Evolutionary conservation across 2,797 vertebrate genomes (phyloP).

Genomic region (Enteromius argenteus): DNA sequence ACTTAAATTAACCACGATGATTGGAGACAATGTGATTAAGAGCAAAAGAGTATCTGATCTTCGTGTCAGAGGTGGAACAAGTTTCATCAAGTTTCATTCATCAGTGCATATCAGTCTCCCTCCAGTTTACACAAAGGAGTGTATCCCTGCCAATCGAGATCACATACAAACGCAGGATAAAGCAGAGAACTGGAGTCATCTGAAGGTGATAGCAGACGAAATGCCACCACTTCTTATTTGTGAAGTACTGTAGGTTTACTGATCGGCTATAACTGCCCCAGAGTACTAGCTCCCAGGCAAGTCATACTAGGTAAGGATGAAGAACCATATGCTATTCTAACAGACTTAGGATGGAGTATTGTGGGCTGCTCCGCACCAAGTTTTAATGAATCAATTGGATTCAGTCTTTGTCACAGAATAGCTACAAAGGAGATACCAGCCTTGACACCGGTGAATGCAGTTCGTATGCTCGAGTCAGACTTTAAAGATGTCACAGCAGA

Average conservation of each 20-base stretch:
- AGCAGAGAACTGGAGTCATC: background rate
- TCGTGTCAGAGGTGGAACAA: background rate
- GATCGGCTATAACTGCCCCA: background rate
- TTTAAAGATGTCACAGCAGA: background rate
- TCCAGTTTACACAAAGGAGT: background rate
- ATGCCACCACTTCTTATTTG: background rate
- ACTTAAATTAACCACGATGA: background rate
- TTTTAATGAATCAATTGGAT: background rate
- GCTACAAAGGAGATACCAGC: background rate
- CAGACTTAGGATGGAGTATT: constrained; percentile 2
- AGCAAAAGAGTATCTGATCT: constrained; percentile 3
- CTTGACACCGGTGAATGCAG: background rate
- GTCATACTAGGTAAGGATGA: background rate
- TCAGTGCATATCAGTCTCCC: background rate
- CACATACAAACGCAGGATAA: background rate
- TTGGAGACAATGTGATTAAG: background rate
- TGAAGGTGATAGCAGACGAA: background rate
- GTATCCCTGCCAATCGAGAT: background rate
- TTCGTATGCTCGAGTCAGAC: background rate
- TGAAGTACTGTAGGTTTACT: constrained; percentile 5
- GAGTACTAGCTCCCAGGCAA: background rate
- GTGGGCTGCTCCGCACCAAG: background rate
- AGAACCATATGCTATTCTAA: background rate
- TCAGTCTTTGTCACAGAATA: background rate
- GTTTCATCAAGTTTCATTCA: too few species aligned